Base-by-base conservation (phyloP, 2,888 invertebrate species). In the Eledone cirrhosa region DNA sequence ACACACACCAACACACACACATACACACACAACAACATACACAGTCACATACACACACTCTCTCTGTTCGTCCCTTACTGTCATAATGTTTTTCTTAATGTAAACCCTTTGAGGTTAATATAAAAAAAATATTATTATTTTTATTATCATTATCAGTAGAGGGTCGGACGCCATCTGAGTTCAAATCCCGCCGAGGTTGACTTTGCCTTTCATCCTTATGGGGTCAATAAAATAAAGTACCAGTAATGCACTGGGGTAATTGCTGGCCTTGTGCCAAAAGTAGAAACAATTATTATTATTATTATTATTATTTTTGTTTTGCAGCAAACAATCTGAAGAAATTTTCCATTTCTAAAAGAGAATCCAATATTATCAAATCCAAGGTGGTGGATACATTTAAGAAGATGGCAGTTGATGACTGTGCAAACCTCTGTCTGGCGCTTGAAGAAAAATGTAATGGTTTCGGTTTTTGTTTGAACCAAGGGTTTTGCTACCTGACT, bases 351-450 rank as follows among this genome's bases (percentile, higher is more conserved):
- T 3, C 22, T 67, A 67, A 67, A 67, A 31, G 33, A 31, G 67
- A 31, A 8, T 22, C 29, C 5, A 31, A 29, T 3, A 67, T 67
- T 7, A 14, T 67, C 29, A 31, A 14, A n/a, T 67, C 67, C 4
- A 22, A 67, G 33, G 22, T 13, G 33, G 33, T 67, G 67, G 31
- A 22, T 29, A 7, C 16, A 31, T 67, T 31, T 67, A 19, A 29
- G 1, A 84, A 85, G 27, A 27, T 86, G 47, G 84, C 87, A 0
- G 86, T 87, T 7, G 87, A 87, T 77, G 86, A 87, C 78, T 87
- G 87, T 77, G 86, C 86, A 3, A 78, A 83, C 0, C 77, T 82
- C 11, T 87, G 87, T 80, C 79, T 85, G n/a, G 72, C 84, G 33
- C 63, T 80, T 14, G 78, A 78, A 0, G 83, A 85, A 63, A 82